Base-by-base conservation (phyloP, 2,797 vertebrate species). In the Lithobates pipiens region DNA sequence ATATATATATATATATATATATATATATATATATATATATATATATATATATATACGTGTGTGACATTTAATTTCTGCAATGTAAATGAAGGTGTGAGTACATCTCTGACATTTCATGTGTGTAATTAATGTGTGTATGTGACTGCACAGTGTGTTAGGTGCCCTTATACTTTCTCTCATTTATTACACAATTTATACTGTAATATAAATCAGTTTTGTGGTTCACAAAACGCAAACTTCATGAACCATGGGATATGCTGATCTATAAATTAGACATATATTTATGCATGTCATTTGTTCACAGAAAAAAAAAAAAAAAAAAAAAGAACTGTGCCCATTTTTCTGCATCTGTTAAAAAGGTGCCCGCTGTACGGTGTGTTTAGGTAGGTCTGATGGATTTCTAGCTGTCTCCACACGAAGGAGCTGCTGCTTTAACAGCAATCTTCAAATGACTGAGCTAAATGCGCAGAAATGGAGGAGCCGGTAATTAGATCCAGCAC, bases 381-480 rank as follows among this genome's bases (percentile, higher is more conserved):
- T 80, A n/a, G 44, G 50, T 54, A 11, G 39, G 39, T 44, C 18
- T 68, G 77, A 42, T 68, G 44, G 54, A 54, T 80, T 72, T 57
- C 67, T 34, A 10, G 42, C 16, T 23, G 23, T 71, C 67, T 70
- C 67, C 69, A 80, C 65, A 80, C 10, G 29, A 80, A 54, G 29
- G 44, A 16, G 27, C 67, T 80, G 70, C 50, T 61, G 54, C 54
- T 61, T 57, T 71, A 50, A 57, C 69, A 32, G 7, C n/a, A 39
- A 54, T 54, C 27, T 54, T 32, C 10, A 57, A 57, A 36, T 70
- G 50, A 67, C 34, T 72, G 21, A 72, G 39, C 39, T 42, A n/a
- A 72, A 72, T n/a, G 36, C 70, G 11, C 23, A 50, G 44, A 80
- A 34, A 23, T 61, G 21, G 54, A 61, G 54, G 54, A 7, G 54